A percentile compares a stretch with the other conserved stretches of the same genome.
Evolutionary conservation across 2,113 vertebrate genomes (phyloP).

Genomic region (Bufo gargarizans): DNA sequence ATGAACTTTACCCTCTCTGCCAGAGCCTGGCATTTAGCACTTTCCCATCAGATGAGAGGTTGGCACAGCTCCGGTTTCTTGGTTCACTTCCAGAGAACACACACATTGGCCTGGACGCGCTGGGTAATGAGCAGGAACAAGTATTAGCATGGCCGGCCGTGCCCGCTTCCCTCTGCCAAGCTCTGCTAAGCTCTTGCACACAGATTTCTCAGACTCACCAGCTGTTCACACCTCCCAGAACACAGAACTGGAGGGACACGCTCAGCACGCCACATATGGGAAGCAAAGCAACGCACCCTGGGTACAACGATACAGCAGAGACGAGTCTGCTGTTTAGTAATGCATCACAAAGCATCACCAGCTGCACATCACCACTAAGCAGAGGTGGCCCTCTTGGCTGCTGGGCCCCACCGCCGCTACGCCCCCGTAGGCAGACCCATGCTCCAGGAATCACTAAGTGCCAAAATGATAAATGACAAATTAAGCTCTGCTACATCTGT

Average conservation of each 20-base stretch:
- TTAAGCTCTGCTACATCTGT: no score
- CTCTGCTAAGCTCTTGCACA: not conserved
- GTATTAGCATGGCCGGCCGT: not conserved
- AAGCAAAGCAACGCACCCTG: not conserved
- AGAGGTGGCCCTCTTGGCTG: no score
- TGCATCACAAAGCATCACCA: no score
- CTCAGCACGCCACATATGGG: not conserved
- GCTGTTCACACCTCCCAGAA: constrained; percentile 12
- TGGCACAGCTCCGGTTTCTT: not conserved
- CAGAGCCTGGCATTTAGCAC: not conserved
- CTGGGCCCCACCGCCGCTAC: no score
- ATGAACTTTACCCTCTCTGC: not conserved
- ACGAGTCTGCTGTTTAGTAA: no score
- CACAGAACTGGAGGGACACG: not conserved
- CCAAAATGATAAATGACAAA: no score
- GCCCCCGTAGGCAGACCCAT: no score
- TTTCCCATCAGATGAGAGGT: not conserved
- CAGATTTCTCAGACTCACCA: constrained; percentile 20
- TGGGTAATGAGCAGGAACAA: not conserved
- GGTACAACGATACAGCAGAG: not conserved
- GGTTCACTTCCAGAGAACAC: not conserved
- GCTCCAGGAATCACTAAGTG: no score
- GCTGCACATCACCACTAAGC: no score
- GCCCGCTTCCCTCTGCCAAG: constrained; percentile 3
- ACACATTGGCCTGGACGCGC: not conserved